Base-by-base conservation (phyloP, 1,140 invertebrate genomes). In the Bemisia tabaci region DNA sequence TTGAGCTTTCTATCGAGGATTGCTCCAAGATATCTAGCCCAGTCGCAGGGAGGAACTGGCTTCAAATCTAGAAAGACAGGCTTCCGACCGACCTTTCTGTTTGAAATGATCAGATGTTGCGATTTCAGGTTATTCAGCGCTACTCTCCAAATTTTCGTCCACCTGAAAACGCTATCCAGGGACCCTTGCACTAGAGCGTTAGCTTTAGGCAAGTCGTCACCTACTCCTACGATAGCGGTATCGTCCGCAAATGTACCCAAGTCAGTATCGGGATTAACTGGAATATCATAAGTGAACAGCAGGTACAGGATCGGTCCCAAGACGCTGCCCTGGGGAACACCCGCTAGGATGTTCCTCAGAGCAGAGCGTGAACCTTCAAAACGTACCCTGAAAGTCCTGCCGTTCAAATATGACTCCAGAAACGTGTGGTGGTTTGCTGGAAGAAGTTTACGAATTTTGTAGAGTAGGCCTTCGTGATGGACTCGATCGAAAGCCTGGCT, bases 401-500 rank as follows among this genome's bases (percentile, higher is more conserved):
- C 48, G 0, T n/a, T 24, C 2, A 68, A n/a, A 24, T 68, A 68
- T 9, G 67, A 68, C 61, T 65, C 61, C 23, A 68, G 21, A 12
- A 65, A 26, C 21, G 33, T 26, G 25, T 26, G 65, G 26, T 39
- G 59, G 11, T 33, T 24, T 12, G 33, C 22, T 27, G 66, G 26
- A 1, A 67, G 21, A 22, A 59, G 21, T 26, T 67, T 22, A 33
- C 48, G 64, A 22, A 64, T 26, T 27, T 68, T 68, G 24, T 39
- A 61, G 39, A 68, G 59, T 24, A 68, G 67, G 1, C 62, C 67
- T 0, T 61, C 48, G 24, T 72, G 73, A 75, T 75, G 77, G 0
- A 77, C 71, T 63, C 70, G 70, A 65, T 77, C 73, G 65, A 77
- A 77, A 0, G 77, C 74, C 67, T 75, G 73, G 26, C 69, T 60